Evolutionary conservation across 2,797 vertebrate species (phyloP).

Genomic region (Microctenopoma steveboyesi): DNA sequence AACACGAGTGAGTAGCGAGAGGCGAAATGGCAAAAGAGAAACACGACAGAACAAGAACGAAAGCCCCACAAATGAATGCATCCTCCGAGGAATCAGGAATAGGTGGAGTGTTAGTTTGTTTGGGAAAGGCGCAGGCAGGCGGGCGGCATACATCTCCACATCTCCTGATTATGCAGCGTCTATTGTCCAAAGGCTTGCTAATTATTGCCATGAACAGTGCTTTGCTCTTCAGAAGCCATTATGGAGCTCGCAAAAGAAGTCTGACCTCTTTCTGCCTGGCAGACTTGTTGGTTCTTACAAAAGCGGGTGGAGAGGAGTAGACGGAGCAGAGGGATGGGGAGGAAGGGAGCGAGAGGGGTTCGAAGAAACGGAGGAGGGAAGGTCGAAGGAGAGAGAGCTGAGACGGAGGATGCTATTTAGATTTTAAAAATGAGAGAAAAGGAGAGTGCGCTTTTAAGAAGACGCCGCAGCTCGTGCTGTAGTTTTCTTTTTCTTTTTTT

Average conservation of each 20-base stretch:
- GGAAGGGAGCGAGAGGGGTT: constrained; percentile 8
- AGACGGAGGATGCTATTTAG: constrained; percentile 1
- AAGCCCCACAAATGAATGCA: constrained; percentile 56
- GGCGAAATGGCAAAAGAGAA: constrained; percentile 27
- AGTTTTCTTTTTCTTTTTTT: too few relatives aligned
- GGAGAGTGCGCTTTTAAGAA: too few relatives aligned
- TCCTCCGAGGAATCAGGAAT: constrained; percentile 59
- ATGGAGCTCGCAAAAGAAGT: constrained; percentile 73
- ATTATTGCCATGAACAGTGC: constrained; percentile 98
- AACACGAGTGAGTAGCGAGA: constrained; percentile 18
- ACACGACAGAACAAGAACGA: constrained; percentile 47
- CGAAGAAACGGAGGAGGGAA: constrained; percentile 42
- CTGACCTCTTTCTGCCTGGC: constrained; percentile 74
- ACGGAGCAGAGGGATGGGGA: constrained; percentile 6
- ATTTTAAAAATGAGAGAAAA: too few relatives aligned
- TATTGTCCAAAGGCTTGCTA: constrained; percentile 91
- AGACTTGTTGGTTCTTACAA: constrained; percentile 71
- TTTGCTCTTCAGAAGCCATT: constrained; percentile 80
- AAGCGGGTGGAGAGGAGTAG: constrained; percentile 26
- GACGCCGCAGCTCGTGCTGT: too few relatives aligned
- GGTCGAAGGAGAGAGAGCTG: constrained; percentile 31
- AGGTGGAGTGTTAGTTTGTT: constrained; percentile 60
- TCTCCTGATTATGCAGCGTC: constrained; percentile 92
- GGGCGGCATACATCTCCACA: constrained; percentile 89
- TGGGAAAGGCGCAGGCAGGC: constrained; percentile 45